Base-by-base conservation (phyloP, 2,888 invertebrate species). In the Andrena dorsata region DNA sequence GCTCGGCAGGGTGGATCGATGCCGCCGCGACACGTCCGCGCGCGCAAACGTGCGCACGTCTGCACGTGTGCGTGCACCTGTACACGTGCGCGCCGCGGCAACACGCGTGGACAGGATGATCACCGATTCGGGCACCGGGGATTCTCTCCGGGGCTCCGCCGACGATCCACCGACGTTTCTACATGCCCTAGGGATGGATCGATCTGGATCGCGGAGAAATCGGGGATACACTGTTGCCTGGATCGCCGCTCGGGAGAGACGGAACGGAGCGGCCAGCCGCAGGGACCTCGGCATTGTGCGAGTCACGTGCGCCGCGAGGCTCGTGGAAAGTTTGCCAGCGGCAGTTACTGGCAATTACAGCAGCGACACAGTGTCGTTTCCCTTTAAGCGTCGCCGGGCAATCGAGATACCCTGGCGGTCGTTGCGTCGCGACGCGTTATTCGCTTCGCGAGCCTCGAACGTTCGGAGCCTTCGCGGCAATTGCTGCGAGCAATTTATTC, bases 1-100 rank as follows among this genome's bases (percentile, higher is more conserved):
- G 90, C 88, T 51, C 87, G 90, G 89, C 88, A 89, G 90, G 88
- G 89, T 90, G 90, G 92, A 92, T 92, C 92, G 92, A 92, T 92
- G 91, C 91, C 90, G 90, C 86, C 56, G 26, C 23, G 8, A 8
- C 56, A 49, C 26, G 35, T 35, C 20, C 20, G 41, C 23, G 56
- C 69, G 53, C 68, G 68, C 68, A 53, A 32, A 41, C 69, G 56
- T 26, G 56, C 56, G 65, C 63, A 61, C 70, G 66, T 66, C 68
- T 66, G 56, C 56, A 26, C 56, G 79, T 80, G 83, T 76, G 68
- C 76, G 70, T 69, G 35, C 74, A 82, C 78, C 68, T 75, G 83
- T 76, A 65, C 69, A 63, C 80, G 74, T 71, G 68, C 63, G 72
- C 70, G 71, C 64, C 26, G 20, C 47, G n/a, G 13, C 13, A 16